Evolutionary conservation across 2,888 invertebrate genomes (phyloP), one percentile per base, ranked within the genome.

Genomic region (Hirtodrosophila cameraria): DNA sequence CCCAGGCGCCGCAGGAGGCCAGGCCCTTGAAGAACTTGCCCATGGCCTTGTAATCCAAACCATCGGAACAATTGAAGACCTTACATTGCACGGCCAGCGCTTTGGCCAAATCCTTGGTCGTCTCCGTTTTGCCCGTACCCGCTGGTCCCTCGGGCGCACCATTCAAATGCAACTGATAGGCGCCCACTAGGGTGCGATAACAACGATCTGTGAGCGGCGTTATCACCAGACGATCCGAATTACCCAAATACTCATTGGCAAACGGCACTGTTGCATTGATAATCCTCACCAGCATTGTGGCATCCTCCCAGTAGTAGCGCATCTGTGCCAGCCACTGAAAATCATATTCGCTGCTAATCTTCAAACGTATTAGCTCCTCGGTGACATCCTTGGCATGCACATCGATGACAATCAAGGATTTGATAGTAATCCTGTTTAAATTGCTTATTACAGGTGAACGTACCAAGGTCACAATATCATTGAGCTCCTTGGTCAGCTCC

Each of bases 91-190:
- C 96, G 0, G 97, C 98, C 42, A 98, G 88, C 0, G 97, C 97
- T 91, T 97, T 97, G 3, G 97, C 97, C 69, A 98, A 92, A 92
- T 98, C 97, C 92, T 98, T 98, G 0, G 96, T 96, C 12, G 97
- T 96, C 92, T 97, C 97, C 0, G 97, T 97, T 92, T 97, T 97
- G 0, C 97, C 97, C 0, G 97, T 97, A 0, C 97, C 96, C 0
- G 96, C 95, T 0, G 97, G 97, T 0, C 94, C 94, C 82, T 94
- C 94, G 0, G 94, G 93, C 0, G 94, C 94, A 0, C 94, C 95
- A 78, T 94, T 94, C 59, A 95, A 89, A 84, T 95, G 94, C 28
- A 95, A 89, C 62, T 94, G 94, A 88, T 94, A 95, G 0, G 95
- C 95, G 0, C 94, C 94, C 38, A 95, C 92, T 54, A 95, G 88